Percentiles rank a stretch among this genome's conserved stretches.
Evolutionary conservation across 2,888 invertebrate species (phyloP).

Genomic region (Eupithecia tripunctaria): DNA sequence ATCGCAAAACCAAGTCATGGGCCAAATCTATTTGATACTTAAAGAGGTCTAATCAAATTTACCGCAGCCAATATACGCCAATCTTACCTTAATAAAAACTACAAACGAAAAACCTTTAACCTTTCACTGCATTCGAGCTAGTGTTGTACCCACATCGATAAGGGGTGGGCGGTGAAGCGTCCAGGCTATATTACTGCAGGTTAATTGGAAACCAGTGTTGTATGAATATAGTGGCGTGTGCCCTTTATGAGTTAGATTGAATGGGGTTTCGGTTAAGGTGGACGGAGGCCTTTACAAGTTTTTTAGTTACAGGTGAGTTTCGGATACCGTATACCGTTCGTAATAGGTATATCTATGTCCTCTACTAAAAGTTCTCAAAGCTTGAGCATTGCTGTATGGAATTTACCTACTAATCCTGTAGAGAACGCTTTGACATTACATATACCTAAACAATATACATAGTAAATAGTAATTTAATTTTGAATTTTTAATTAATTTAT

Average conservation of each 20-base stretch:
- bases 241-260: constrained; percentile 1
- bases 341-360: background rate
- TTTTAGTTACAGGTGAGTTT: background rate
- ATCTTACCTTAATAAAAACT: background rate
- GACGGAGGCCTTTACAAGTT: background rate
- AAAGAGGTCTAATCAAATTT: too few species aligned
- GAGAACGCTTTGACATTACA: too few species aligned
- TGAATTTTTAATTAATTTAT: too few species aligned
- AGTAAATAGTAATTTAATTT: too few species aligned
- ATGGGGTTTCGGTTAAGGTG: background rate
- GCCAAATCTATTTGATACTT: too few species aligned
- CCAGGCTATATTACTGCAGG: background rate
- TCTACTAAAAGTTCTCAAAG: too few species aligned
- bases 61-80: too few species aligned
- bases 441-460: too few species aligned
- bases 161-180: background rate
- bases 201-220: constrained; percentile 6
- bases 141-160: background rate
- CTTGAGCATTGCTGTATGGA: too few species aligned
- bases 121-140: constrained; percentile 3
- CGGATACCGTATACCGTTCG: background rate
- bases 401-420: too few species aligned
- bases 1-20: too few species aligned
- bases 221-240: background rate
- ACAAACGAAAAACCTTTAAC: constrained; percentile 2